Conservation (phyloP, 2,888 invertebrate species). For the Hartigia nigra region DNA sequence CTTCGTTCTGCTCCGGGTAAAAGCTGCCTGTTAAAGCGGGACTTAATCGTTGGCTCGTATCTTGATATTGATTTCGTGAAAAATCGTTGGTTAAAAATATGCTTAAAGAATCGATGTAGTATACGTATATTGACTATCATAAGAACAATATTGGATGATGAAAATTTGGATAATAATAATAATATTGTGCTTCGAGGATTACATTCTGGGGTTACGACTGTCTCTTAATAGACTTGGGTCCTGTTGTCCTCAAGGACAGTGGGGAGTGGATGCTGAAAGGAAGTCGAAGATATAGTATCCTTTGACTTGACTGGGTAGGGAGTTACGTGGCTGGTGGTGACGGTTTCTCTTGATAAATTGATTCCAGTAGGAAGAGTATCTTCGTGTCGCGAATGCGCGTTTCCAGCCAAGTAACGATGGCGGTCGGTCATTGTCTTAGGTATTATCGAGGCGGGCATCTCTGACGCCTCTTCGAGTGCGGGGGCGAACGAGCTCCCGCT, state of each 20-base stretch:
- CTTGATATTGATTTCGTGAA: slow-evolving; percentile 30
- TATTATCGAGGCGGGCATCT: slow-evolving; percentile 57
- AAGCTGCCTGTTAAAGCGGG: slow-evolving; percentile 28
- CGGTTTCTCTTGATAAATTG: slow-evolving; percentile 44
- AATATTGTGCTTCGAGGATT: background rate
- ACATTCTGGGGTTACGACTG: background rate
- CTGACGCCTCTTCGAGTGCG: slow-evolving; percentile 53
- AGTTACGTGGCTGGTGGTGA: slow-evolving; percentile 28
- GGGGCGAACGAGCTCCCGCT: slow-evolving; percentile 46
- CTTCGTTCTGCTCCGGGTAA: background rate
- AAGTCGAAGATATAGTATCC: background rate
- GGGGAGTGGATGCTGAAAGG: background rate
- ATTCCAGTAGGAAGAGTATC: slow-evolving; percentile 43
- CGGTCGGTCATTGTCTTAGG: slow-evolving; percentile 57
- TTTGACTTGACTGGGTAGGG: slow-evolving; percentile 5
- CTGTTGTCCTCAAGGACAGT: background rate
- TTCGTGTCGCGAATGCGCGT: slow-evolving; percentile 42
- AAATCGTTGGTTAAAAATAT: background rate
- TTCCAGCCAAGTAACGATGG: slow-evolving; percentile 53
- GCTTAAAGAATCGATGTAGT: too few species aligned
- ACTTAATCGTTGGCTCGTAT: slow-evolving; percentile 59
- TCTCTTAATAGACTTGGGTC: background rate
- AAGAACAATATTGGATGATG: too few species aligned
- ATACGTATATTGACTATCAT: background rate
- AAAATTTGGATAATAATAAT: background rate